These are phyloP conservation scores for Campoletis raptor DNA, from an alignment of 2,888 invertebrate genomes.

Conservation along the genomic window DNA sequence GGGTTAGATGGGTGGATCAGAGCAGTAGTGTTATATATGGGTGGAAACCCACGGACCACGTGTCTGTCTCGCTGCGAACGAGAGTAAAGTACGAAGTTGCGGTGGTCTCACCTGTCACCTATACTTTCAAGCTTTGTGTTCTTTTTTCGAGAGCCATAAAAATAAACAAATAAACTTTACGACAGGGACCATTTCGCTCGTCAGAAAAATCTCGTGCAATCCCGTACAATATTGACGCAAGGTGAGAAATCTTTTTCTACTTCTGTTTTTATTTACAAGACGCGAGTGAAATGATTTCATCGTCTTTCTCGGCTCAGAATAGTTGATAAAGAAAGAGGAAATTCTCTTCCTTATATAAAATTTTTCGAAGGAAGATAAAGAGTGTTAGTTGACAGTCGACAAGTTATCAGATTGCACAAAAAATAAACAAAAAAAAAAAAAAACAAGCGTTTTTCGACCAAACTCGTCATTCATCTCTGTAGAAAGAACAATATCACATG, in stretches of 20 bases:
- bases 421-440: neutral
- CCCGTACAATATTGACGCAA: constrained; percentile 40
- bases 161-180: constrained; percentile 23
- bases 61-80: neutral
- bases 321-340: neutral
- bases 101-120: constrained; percentile 28
- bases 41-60: constrained; percentile 27
- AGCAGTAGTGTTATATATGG: constrained; percentile 10
- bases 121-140: constrained; percentile 32
- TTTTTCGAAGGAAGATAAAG: constrained; percentile 4
- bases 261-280: constrained; percentile 25
- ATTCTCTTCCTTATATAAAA: neutral
- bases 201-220: constrained; percentile 72
- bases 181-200: constrained; percentile 50
- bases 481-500: constrained; percentile 39
- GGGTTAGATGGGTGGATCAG: constrained; percentile 50
- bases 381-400: neutral
- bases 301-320: neutral
- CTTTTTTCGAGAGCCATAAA: constrained; percentile 10
- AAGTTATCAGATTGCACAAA: constrained; percentile 4
- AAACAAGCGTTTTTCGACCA: neutral
- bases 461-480: constrained; percentile 29
- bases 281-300: constrained; percentile 16
- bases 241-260: neutral
- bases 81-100: neutral